Conservation (phyloP, 2,888 invertebrate species). For the Hirtodrosophila alboralis region DNA sequence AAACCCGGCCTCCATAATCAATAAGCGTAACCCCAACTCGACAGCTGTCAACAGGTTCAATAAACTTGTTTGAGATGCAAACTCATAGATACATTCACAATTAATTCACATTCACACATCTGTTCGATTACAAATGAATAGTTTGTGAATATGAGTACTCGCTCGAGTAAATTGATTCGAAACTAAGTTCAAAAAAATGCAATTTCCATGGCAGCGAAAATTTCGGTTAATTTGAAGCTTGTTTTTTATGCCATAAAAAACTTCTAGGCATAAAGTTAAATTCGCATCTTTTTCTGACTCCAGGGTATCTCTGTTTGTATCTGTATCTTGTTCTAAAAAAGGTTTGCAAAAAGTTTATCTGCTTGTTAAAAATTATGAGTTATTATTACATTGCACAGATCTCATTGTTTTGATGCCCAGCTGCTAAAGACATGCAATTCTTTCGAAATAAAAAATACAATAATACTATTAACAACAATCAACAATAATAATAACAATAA, state of each 20-base stretch:
- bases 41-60: conserved; percentile 68
- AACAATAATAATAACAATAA: conserved; percentile 18
- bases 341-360: conserved; percentile 24
- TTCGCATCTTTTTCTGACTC: no score
- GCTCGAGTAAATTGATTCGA: no score
- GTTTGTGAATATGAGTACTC: conserved; percentile 1
- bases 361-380: conserved; percentile 60
- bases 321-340: no score
- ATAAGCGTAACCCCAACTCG: conserved; percentile 28
- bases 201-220: no score
- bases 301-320: conserved; percentile 5
- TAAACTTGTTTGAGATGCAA: conserved; percentile 64
- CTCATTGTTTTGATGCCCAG: conserved; percentile 33
- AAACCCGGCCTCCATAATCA: conserved; percentile 38
- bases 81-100: conserved; percentile 15
- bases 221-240: no score
- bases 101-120: conserved; percentile 21
- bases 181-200: no score
- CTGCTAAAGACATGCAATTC: conserved; percentile 53
- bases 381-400: conserved; percentile 27
- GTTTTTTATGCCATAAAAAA: no score
- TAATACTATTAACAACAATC: conserved; percentile 12
- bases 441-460: conserved; percentile 16
- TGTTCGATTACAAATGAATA: conserved; percentile 25
- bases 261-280: no score